Conservation (phyloP, 1,140 invertebrate genomes). For the Scylla paramamosain region DNA sequence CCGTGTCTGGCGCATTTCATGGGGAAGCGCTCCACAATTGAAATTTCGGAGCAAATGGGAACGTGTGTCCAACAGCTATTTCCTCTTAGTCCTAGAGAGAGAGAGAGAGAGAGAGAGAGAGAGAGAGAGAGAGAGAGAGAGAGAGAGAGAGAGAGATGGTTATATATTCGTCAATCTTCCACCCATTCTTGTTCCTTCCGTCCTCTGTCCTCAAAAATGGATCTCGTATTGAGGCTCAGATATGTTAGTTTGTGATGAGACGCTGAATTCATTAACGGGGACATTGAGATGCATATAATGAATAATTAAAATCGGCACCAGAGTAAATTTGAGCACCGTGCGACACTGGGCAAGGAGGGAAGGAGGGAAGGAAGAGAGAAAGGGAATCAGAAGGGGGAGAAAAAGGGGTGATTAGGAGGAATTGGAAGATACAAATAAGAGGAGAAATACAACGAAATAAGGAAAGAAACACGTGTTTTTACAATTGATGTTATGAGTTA, state of each 20-base stretch:
- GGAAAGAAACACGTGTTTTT: background rate
- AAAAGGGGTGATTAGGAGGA: background rate
- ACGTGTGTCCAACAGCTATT: too few species aligned
- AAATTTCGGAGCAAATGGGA: too few species aligned
- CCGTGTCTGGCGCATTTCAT: too few species aligned
- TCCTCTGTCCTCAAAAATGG: background rate
- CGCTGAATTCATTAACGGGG: background rate
- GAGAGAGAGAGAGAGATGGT: too few species aligned
- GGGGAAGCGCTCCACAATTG: too few species aligned
- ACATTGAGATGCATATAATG: slow-evolving; percentile 15
- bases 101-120: too few species aligned
- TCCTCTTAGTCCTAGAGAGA: too few species aligned
- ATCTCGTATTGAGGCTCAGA: background rate
- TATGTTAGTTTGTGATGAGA: background rate
- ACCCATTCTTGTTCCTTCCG: background rate
- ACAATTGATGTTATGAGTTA: too few species aligned
- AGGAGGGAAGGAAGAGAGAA: background rate
- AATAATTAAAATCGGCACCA: background rate
- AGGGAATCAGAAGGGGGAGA: background rate
- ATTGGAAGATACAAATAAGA: background rate
- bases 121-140: too few species aligned
- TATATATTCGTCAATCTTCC: too few species aligned
- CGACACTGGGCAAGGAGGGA: background rate
- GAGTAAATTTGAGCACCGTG: background rate
- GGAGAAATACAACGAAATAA: background rate